Evolutionary conservation across 2,113 vertebrate genomes (phyloP), one percentile per base, ranked within the genome.

Genomic region (Spilogale gracilis): DNA sequence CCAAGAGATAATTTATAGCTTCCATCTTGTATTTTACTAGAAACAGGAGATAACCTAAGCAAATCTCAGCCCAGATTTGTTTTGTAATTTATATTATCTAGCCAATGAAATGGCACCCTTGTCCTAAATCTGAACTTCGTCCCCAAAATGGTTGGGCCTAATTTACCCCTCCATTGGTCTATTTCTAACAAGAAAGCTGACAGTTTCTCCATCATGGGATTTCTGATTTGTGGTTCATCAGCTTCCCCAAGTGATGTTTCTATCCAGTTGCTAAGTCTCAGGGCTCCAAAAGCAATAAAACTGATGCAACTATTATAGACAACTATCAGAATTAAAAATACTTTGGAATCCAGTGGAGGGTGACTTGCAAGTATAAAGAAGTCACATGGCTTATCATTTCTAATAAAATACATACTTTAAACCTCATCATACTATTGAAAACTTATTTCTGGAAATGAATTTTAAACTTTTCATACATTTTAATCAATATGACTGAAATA

Each of bases 401-500:
- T 69, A 92, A 73, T 91, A 56, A 94, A 67, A 82, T 81, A 83
- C 12, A 96, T 63, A 69, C 88, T 25, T 52, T 71, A 85, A 95
- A 21, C 2, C 2, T 48, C 9, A 65, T 69, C 11, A 32, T 74
- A 38, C 9, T 45, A 58, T 50, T 65, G 23, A 76, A 92, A 95
- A 60, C 5, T 30, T 76, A 85, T 79, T 94, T 96, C 76, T 80
- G 43, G 5, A 89, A 89, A 58, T 13, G 1, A 61, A 45, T 67
- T 94, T 91, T 32, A 60, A 18, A 11, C 69, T 92, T 74, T 95
- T 76, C 50, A 92, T 79, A 71, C 3, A 74, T 69, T 79, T 89
- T 82, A 97, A 48, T 94, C n/a, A 96, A 50, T 73, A 74, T 73
- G 50, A 89, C n/a, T 81, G 6, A 89, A 96, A 82, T 91, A 91